These are phyloP conservation scores for Piaya cayana DNA, from an alignment of 2,113 vertebrate genomes.

Conservation along the genomic window DNA sequence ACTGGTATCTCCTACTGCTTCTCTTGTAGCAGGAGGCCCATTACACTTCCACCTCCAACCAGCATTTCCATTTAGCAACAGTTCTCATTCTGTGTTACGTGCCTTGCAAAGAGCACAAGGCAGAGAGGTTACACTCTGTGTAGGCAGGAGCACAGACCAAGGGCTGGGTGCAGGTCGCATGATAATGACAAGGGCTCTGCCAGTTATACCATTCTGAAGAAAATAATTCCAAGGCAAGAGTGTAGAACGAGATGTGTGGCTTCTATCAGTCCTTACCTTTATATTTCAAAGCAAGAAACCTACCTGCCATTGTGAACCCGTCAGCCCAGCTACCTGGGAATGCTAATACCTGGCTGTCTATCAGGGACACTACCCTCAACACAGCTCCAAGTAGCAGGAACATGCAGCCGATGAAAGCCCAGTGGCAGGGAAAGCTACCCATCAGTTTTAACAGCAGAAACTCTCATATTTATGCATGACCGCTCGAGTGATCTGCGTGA, in stretches of 20 bases:
- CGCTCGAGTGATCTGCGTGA: constrained; percentile 19
- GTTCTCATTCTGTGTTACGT: neutral
- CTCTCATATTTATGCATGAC: constrained; percentile 45
- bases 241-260: neutral
- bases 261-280: neutral
- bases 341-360: neutral
- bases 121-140: neutral
- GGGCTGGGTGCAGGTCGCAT: neutral
- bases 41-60: neutral
- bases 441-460: neutral
- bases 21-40: neutral
- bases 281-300: neutral
- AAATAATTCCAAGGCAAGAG: neutral
- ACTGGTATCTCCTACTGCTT: neutral
- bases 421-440: neutral
- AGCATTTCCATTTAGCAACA: neutral
- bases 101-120: neutral
- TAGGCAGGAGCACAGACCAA: neutral
- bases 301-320: neutral
- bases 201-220: neutral
- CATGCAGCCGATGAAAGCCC: neutral
- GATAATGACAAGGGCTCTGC: neutral
- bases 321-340: neutral
- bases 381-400: neutral
- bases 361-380: neutral